Evolutionary conservation across 2,888 invertebrate species (phyloP), one percentile per base, ranked within the genome.

Genomic region (Sarcophaga variegata): DNA sequence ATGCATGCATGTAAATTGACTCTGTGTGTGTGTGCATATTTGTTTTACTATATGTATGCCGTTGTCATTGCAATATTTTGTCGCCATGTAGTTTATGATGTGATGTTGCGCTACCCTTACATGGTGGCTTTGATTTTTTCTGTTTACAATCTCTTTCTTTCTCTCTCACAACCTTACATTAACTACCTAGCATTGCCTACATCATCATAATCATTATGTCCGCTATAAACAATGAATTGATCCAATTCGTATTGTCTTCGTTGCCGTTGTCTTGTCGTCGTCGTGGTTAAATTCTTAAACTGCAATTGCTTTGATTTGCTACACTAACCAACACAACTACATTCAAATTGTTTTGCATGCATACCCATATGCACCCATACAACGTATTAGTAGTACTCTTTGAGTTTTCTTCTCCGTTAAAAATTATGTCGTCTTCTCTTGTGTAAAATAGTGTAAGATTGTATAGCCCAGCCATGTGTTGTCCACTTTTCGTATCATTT

Each of bases 161-260:
- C 37, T 37, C 37, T 37, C 37, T 6, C 37, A 6, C 37, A 37
- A 37, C 37, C 8, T 37, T 37, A 37, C 10, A 37, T 37, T 37
- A 37, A 8, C 37, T 37, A 37, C 37, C 8, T 37, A 37, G 8
- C 37, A 37, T 75, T 81, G 79, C 49, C 67, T 22, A 45, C 17
- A 59, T 17, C 66, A 59, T 64, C 62, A 47, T 47, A 63, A 49
- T 27, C 75, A 20, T 45, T 45, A 74, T 74, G 71, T 70, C 45
- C 82, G 60, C 45, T 77, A 72, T 83, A 83, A 70, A 62, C 37
- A 72, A 77, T 81, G 70, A 82, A 84, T 87, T 87, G 87, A 87
- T 87, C 84, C 87, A 87, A 84, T 87, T 87, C 84, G 84, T 85
- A 78, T 84, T 82, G 81, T 76, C 79, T 27, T 79, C 76, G 45